phyloP scores from a whole-genome alignment of 2,888 invertebrate genomes.

The Nezara viridula region DNA sequence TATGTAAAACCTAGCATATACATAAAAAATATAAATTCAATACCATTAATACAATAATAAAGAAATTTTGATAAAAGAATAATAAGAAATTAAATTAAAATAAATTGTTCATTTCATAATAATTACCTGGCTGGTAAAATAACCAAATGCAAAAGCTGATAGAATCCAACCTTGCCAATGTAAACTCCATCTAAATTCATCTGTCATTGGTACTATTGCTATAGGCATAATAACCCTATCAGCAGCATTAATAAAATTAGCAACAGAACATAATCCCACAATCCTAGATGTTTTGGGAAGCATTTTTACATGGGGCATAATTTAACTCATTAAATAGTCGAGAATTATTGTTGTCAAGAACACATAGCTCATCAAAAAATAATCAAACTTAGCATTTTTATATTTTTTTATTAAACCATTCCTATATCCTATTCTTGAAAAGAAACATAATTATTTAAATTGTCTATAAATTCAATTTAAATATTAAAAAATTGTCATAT shows the following conservation, averaged over 20 bases:
- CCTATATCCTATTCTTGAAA: neutral
- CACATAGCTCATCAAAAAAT: neutral
- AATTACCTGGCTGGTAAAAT: constrained; percentile 80
- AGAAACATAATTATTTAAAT: neutral
- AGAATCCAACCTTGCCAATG: constrained; percentile 82
- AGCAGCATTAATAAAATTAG: constrained; percentile 84
- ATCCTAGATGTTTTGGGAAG: constrained; percentile 73
- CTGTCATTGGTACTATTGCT: constrained; percentile 81
- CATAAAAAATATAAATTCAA: no score
- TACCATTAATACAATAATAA: no score
- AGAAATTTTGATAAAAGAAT: no score
- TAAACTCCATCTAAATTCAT: constrained; percentile 79
- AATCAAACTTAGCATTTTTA: neutral
- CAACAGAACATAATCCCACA: constrained; percentile 78
- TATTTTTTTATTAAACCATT: neutral
- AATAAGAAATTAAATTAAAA: neutral
- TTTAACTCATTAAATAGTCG: neutral
- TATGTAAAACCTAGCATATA: no score
- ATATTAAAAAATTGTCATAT: neutral
- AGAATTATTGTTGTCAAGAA: neutral
- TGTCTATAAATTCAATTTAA: neutral
- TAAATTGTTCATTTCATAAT: neutral
- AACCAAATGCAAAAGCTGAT: constrained; percentile 82
- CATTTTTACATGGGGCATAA: constrained; percentile 68
- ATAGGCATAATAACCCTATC: constrained; percentile 85